Percentiles rank a stretch among this genome's conserved stretches.
Evolutionary conservation across 1,140 invertebrate species (phyloP).

Genomic region (Brachionus calyciflorus): DNA sequence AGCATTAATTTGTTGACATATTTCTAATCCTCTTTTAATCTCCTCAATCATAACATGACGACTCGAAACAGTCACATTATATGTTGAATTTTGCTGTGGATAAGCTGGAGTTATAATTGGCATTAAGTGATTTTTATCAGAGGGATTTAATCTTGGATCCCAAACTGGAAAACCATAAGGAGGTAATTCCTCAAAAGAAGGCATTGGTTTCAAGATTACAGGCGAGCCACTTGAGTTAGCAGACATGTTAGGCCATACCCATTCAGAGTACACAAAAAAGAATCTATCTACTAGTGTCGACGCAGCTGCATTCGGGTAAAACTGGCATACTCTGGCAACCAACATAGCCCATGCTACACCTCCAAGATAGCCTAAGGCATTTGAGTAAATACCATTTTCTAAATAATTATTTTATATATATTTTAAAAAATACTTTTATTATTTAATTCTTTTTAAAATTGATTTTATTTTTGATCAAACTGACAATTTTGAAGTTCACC

Average conservation of each 20-base stretch:
- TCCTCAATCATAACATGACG: constrained; percentile 87
- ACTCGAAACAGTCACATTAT: constrained; percentile 92
- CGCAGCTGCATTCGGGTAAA: constrained; percentile 93
- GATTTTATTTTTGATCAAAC: neutral
- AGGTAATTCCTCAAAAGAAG: constrained; percentile 13
- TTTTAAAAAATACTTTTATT: no score
- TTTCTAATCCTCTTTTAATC: constrained; percentile 69
- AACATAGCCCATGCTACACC: constrained; percentile 99
- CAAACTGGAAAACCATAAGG: constrained; percentile 48
- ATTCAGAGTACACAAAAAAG: constrained; percentile 75
- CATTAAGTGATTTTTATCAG: constrained; percentile 91
- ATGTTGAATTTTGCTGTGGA: constrained; percentile 99
- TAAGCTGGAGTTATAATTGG: constrained; percentile 99
- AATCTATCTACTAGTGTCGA: constrained; percentile 94
- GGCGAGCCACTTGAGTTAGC: neutral
- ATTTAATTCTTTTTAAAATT: neutral
- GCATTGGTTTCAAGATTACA: constrained; percentile 66
- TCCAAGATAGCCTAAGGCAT: constrained; percentile 92
- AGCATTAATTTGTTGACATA: constrained; percentile 81
- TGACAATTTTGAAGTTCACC: no score
- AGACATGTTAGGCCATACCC: constrained; percentile 48
- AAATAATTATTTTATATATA: neutral
- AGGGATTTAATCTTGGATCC: constrained; percentile 48
- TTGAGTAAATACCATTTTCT: constrained; percentile 90
- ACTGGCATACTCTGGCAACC: constrained; percentile 92